Evolutionary conservation across 2,888 invertebrate genomes (phyloP).

Genomic region (Blera fallax): DNA sequence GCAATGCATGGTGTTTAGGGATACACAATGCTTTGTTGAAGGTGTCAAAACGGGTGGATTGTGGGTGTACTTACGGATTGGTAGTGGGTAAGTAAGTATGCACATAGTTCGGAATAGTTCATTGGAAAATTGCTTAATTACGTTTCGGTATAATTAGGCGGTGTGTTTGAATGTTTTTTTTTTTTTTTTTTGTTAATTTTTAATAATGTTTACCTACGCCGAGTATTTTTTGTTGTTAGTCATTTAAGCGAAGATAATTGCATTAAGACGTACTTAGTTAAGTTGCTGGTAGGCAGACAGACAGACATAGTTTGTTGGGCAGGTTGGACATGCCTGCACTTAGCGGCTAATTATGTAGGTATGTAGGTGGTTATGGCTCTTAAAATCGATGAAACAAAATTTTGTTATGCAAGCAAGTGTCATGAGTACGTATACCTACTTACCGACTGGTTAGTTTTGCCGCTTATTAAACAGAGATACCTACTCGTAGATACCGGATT

Average conservation of each 20-base stretch:
- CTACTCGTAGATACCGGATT: neutral
- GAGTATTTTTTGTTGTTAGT: neutral
- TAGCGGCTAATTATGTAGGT: neutral
- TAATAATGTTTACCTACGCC: neutral
- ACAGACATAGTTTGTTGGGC: neutral
- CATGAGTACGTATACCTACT: neutral
- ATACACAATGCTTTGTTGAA: too few species aligned
- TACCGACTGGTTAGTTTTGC: neutral
- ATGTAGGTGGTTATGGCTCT: neutral
- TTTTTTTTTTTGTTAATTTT: neutral
- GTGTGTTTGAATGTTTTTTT: neutral
- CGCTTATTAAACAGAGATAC: too few species aligned
- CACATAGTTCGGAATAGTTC: neutral
- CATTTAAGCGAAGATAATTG: conserved; percentile 5
- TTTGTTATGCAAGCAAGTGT: neutral
- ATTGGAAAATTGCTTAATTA: conserved; percentile 18
- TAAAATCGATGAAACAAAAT: neutral
- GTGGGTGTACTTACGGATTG: too few species aligned
- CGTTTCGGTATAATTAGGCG: conserved; percentile 13
- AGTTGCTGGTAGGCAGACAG: neutral
- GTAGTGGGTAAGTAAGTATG: too few species aligned
- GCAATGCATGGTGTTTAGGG: neutral
- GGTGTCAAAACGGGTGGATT: neutral
- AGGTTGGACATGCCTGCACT: neutral
- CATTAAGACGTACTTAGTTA: neutral